Evolutionary conservation across 1,140 invertebrate genomes (phyloP).

Genomic region (Amyelois transitella): DNA sequence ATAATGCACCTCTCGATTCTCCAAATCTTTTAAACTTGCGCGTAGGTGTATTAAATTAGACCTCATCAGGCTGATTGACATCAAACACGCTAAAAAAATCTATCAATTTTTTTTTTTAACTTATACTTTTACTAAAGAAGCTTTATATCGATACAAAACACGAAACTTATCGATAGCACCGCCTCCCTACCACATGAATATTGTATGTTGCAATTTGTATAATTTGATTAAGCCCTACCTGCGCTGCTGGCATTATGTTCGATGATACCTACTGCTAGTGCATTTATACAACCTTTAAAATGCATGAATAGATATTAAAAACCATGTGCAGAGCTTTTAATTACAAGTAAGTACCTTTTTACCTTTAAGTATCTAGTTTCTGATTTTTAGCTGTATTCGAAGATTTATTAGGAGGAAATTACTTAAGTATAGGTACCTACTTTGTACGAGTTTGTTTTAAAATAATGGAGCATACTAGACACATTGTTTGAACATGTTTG

Average conservation of each 20-base stretch:
- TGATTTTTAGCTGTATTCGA: too few relatives aligned
- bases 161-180: not conserved
- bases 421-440: too few relatives aligned
- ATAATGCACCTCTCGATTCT: too few relatives aligned
- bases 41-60: too few relatives aligned
- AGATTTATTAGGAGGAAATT: too few relatives aligned
- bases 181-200: slow-evolving; percentile 56
- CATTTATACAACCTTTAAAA: not conserved
- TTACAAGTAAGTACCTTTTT: not conserved
- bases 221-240: slow-evolving; percentile 68
- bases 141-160: not conserved
- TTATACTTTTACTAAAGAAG: not conserved
- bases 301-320: not conserved
- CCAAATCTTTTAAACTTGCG: too few relatives aligned
- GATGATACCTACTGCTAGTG: not conserved
- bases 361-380: too few relatives aligned
- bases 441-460: too few relatives aligned
- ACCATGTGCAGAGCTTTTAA: not conserved
- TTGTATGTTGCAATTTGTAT: slow-evolving; percentile 72
- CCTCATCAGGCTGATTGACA: too few relatives aligned
- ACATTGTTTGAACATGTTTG: too few relatives aligned
- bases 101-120: not conserved
- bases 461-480: too few relatives aligned
- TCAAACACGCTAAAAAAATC: too few relatives aligned
- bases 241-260: slow-evolving; percentile 5